These are phyloP conservation scores for Bombus difficillimus DNA, from an alignment of 1,140 invertebrate genomes.

Conservation along the genomic window DNA sequence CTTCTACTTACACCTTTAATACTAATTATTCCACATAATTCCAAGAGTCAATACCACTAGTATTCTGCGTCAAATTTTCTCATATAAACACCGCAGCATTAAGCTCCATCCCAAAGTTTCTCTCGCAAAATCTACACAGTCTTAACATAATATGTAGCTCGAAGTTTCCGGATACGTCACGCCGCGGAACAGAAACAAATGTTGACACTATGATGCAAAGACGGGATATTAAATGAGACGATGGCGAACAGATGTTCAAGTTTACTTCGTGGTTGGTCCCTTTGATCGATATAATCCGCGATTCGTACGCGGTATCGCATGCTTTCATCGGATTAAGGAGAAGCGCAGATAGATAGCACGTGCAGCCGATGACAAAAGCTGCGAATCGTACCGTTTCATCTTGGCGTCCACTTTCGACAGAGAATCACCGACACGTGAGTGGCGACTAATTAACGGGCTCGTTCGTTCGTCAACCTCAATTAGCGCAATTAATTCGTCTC, in stretches of 20 bases:
- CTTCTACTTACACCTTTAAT: too few relatives aligned
- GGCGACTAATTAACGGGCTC: constrained; percentile 24
- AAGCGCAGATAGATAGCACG: background rate
- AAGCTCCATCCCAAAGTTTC: background rate
- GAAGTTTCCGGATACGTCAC: background rate
- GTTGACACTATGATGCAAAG: constrained; percentile 28
- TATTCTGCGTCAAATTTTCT: background rate
- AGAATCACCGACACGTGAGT: constrained; percentile 12
- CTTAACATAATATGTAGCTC: background rate
- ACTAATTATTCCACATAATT: background rate
- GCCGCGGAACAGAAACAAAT: background rate
- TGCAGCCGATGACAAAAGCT: constrained; percentile 1
- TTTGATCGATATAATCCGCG: constrained; percentile 58
- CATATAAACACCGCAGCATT: background rate
- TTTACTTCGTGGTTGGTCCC: background rate
- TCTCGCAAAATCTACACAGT: too few relatives aligned
- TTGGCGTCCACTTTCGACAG: constrained; percentile 28
- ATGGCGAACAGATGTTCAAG: constrained; percentile 49
- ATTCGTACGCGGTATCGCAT: constrained; percentile 53
- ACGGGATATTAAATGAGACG: background rate
- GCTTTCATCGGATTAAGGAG: constrained; percentile 48
- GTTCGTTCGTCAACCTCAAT: constrained; percentile 13
- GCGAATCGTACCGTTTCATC: constrained; percentile 39
- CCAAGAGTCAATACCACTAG: background rate
- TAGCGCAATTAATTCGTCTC: constrained; percentile 31